Conservation (phyloP, 2,888 invertebrate genomes). For the Drosophila pseudotalamancana region DNA sequence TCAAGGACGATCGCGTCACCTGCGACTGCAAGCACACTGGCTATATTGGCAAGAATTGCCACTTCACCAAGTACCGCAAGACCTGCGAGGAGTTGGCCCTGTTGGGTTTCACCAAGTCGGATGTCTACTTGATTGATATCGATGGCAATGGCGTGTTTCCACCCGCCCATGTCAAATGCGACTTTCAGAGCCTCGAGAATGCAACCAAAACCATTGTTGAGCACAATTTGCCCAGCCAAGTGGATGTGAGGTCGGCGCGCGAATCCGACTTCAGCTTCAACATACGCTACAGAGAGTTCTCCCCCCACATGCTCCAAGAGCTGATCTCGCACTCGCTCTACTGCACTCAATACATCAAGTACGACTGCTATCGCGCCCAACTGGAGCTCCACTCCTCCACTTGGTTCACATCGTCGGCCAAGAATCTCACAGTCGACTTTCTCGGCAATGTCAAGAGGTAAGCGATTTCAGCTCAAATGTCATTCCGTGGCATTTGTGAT, state of each 20-base stretch:
- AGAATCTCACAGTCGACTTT: slow-evolving; percentile 91
- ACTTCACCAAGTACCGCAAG: slow-evolving; percentile 95
- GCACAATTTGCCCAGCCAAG: slow-evolving; percentile 95
- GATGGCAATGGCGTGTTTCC: slow-evolving; percentile 97
- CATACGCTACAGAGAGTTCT: slow-evolving; percentile 95
- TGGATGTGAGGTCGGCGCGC: slow-evolving; percentile 92
- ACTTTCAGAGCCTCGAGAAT: slow-evolving; percentile 94
- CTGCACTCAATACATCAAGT: slow-evolving; percentile 95
- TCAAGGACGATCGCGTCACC: slow-evolving; percentile 93
- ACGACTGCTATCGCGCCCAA: slow-evolving; percentile 95
- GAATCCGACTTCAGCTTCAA: slow-evolving; percentile 93
- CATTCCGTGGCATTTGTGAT: slow-evolving; percentile 48
- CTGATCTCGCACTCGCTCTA: slow-evolving; percentile 94
- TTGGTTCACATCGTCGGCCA: slow-evolving; percentile 93
- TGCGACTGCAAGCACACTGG: slow-evolving; percentile 96
- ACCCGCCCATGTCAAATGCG: slow-evolving; percentile 95
- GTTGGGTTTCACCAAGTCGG: slow-evolving; percentile 94
- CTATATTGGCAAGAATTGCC: slow-evolving; percentile 97
- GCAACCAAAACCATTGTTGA: slow-evolving; percentile 94
- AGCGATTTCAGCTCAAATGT: slow-evolving; percentile 50
- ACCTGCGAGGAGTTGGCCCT: slow-evolving; percentile 96
- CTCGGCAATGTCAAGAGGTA: slow-evolving; percentile 93
- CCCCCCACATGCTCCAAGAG: slow-evolving; percentile 95
- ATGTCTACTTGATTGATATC: slow-evolving; percentile 96
- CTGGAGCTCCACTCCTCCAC: slow-evolving; percentile 94